phyloP scores from a whole-genome alignment of 2,888 invertebrate species.

The Deilephila elpenor region DNA sequence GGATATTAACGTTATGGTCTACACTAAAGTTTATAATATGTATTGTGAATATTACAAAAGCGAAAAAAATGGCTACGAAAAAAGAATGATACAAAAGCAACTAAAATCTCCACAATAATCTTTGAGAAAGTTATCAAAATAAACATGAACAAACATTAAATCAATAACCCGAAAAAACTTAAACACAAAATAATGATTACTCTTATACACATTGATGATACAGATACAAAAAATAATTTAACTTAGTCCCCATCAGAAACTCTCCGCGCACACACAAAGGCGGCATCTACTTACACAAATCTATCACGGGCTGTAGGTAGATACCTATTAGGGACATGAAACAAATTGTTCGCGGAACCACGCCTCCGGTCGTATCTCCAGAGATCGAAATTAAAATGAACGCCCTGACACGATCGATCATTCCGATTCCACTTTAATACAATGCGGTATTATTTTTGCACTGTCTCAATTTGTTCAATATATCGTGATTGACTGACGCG shows the following conservation, averaged over 20 bases:
- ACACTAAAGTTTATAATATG: too few relatives aligned
- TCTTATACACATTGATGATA: neutral
- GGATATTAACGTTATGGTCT: too few relatives aligned
- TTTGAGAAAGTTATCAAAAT: neutral
- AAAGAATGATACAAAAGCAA: too few relatives aligned
- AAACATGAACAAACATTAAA: neutral
- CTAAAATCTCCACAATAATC: too few relatives aligned
- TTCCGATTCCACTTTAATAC: conserved; percentile 80
- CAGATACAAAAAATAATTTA: conserved; percentile 22
- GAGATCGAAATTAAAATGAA: conserved; percentile 83
- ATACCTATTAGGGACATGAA: conserved; percentile 75
- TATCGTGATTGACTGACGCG: conserved; percentile 67
- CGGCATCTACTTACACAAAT: conserved; percentile 28
- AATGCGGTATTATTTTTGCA: conserved; percentile 77
- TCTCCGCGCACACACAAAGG: conserved; percentile 18
- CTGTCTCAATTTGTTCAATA: conserved; percentile 76
- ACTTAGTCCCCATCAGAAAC: conserved; percentile 18
- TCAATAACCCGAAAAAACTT: neutral
- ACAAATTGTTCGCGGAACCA: conserved; percentile 81
- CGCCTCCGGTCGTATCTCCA: conserved; percentile 77
- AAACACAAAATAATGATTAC: neutral
- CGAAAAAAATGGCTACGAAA: too few relatives aligned
- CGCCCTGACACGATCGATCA: conserved; percentile 82
- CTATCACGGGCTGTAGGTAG: conserved; percentile 38
- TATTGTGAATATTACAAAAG: too few relatives aligned